Evolutionary conservation across 2,113 vertebrate genomes (phyloP).

Genomic region (Conger conger): DNA sequence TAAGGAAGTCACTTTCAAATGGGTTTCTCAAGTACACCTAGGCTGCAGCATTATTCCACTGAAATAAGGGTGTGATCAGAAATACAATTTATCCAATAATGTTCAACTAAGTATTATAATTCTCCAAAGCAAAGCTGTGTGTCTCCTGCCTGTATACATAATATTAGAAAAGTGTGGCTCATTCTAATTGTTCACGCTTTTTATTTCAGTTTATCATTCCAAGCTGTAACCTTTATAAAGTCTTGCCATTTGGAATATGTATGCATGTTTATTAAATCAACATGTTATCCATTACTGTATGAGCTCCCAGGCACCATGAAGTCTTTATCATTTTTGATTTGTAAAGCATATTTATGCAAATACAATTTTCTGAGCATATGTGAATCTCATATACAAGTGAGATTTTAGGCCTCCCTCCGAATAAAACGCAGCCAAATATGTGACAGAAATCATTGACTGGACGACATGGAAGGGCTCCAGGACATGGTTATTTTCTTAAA

Average conservation of each 20-base stretch:
- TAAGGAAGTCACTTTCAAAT: too few species aligned
- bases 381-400: neutral
- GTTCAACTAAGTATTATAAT: neutral
- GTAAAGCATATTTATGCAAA: neutral
- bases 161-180: constrained; percentile 29
- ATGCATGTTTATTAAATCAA: neutral
- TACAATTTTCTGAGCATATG: neutral
- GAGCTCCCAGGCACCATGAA: neutral
- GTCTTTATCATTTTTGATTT: neutral
- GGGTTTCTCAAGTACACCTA: too few species aligned
- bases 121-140: constrained; percentile 18
- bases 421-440: neutral
- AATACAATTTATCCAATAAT: neutral
- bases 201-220: constrained; percentile 17
- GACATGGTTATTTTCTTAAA: neutral
- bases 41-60: too few species aligned
- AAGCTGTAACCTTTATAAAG: neutral
- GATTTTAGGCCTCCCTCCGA: too few species aligned
- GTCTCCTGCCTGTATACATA: constrained; percentile 14
- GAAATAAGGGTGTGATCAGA: neutral
- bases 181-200: constrained; percentile 14
- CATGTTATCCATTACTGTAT: neutral
- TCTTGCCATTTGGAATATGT: neutral
- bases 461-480: neutral
- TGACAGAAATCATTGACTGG: neutral